These are phyloP conservation scores for Menidia beryllina DNA, from an alignment of 2,113 vertebrate genomes.

Conservation along the genomic window DNA sequence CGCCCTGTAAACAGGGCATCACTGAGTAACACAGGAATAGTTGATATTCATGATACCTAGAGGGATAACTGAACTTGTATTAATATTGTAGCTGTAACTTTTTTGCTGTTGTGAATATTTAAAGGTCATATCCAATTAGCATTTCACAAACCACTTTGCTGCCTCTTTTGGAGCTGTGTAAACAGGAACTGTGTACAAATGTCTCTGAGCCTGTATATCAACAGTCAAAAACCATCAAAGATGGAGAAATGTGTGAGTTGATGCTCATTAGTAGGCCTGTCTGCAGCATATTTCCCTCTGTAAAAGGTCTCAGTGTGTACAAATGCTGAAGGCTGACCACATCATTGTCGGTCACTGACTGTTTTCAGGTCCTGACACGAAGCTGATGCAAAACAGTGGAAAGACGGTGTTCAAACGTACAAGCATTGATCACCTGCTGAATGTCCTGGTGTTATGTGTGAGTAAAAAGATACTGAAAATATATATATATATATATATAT, in stretches of 20 bases:
- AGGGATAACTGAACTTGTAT: neutral
- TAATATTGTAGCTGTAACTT: no score
- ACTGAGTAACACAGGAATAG: no score
- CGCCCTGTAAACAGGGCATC: no score
- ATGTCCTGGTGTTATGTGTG: constrained; percentile 90
- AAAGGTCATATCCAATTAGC: neutral
- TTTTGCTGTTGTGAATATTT: neutral
- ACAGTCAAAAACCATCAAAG: no score
- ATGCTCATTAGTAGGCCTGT: no score
- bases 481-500: no score
- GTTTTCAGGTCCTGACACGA: constrained; percentile 88
- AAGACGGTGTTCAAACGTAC: constrained; percentile 90
- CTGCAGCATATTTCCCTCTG: no score
- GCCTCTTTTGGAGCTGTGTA: neutral
- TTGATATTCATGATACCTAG: no score
- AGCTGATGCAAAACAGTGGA: constrained; percentile 97
- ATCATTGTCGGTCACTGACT: neutral
- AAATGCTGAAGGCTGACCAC: neutral
- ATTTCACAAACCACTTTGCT: neutral
- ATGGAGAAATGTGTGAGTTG: neutral
- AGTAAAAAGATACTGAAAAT: no score
- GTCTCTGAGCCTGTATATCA: no score
- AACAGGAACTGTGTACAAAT: neutral
- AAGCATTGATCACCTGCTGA: constrained; percentile 91
- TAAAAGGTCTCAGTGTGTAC: no score